Evolutionary conservation across 2,888 invertebrate species (phyloP).

Genomic region (Lacanobia wlatinum): DNA sequence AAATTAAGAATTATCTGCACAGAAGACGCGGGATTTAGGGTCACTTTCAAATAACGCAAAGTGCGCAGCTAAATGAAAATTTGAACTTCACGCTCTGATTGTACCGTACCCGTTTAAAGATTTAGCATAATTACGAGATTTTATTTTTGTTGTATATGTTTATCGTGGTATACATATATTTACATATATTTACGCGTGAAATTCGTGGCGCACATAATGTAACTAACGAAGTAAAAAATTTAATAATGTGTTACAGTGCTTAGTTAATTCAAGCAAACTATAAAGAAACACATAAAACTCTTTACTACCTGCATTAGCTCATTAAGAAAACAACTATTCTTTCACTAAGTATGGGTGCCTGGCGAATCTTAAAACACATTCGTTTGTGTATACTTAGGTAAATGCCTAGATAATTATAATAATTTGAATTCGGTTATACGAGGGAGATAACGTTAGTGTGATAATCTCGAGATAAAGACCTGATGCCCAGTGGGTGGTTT

Average conservation of each 20-base stretch:
- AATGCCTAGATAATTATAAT: slow-evolving; percentile 69
- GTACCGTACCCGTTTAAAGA: slow-evolving; percentile 82
- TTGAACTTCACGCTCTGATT: slow-evolving; percentile 82
- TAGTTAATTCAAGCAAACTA: slow-evolving; percentile 81
- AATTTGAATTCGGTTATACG: slow-evolving; percentile 73
- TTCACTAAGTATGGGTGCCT: slow-evolving; percentile 67
- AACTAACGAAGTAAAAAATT: slow-evolving; percentile 78
- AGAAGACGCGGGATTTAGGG: slow-evolving; percentile 83
- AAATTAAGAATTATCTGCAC: slow-evolving; percentile 88
- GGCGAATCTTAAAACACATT: slow-evolving; percentile 66
- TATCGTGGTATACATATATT: slow-evolving; percentile 78
- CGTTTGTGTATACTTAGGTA: slow-evolving; percentile 70
- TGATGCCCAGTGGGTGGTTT: slow-evolving; percentile 69
- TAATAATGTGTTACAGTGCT: slow-evolving; percentile 80
- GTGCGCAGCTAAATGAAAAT: slow-evolving; percentile 80
- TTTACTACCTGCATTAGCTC: slow-evolving; percentile 78
- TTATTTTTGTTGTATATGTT: slow-evolving; percentile 80
- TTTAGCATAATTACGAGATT: slow-evolving; percentile 85
- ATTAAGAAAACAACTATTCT: slow-evolving; percentile 75
- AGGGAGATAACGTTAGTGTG: slow-evolving; percentile 66
- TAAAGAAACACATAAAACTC: slow-evolving; percentile 81
- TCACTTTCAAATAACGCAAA: slow-evolving; percentile 82
- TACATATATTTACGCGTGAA: slow-evolving; percentile 78
- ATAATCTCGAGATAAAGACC: slow-evolving; percentile 63
- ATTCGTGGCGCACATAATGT: slow-evolving; percentile 74